phyloP scores from a whole-genome alignment of 1,140 invertebrate genomes.

The Nephila pilipes region DNA sequence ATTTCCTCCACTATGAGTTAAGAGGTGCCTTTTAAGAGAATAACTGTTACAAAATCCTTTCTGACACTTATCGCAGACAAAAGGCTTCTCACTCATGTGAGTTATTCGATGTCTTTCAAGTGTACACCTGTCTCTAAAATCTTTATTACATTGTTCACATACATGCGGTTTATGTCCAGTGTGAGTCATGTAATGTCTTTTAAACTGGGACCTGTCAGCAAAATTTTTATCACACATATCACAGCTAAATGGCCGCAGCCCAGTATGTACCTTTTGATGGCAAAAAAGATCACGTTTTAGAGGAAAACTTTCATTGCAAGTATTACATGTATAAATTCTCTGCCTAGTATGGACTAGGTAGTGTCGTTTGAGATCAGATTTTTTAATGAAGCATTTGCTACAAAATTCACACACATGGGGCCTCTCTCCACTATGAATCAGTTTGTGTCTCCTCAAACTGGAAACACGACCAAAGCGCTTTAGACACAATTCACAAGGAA shows the following conservation, averaged over 20 bases:
- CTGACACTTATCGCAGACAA: background rate
- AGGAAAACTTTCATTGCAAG: background rate
- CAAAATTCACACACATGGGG: constrained; percentile 79
- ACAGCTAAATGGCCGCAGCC: constrained; percentile 81
- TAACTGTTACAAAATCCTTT: background rate
- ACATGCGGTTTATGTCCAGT: background rate
- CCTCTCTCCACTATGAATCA: background rate
- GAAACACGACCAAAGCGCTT: background rate
- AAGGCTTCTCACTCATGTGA: background rate
- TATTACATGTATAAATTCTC: background rate
- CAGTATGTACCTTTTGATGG: constrained; percentile 81
- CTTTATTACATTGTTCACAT: background rate
- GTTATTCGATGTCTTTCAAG: constrained; percentile 1
- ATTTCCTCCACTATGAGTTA: background rate
- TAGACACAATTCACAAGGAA: constrained; percentile 61
- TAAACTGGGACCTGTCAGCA: constrained; percentile 65
- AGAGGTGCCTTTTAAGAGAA: background rate
- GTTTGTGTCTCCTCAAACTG: background rate
- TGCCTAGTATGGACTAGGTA: background rate
- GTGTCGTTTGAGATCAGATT: background rate
- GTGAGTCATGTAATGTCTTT: background rate
- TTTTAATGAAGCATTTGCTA: constrained; percentile 82
- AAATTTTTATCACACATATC: constrained; percentile 81
- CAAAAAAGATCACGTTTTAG: constrained; percentile 81
- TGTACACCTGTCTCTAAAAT: background rate